phyloP scores from a whole-genome alignment of 2,113 vertebrate genomes.

The Calidris pygmaea region DNA sequence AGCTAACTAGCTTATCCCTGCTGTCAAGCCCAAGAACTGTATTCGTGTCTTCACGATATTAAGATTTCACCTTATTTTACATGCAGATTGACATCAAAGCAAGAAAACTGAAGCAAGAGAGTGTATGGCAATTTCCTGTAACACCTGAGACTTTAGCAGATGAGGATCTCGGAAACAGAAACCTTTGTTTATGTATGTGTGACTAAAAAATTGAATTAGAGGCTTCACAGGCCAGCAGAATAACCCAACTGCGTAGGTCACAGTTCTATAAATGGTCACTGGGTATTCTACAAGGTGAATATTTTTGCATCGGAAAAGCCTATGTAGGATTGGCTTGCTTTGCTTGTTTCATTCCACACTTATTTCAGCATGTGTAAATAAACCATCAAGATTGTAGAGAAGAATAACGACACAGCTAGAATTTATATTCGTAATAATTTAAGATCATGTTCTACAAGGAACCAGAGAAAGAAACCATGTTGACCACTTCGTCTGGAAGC shows the following conservation, averaged over 20 bases:
- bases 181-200: constrained; percentile 49
- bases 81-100: constrained; percentile 66
- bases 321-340: not conserved
- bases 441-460: constrained; percentile 21
- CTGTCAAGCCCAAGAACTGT: constrained; percentile 47
- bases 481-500: not conserved
- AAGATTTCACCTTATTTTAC: constrained; percentile 68
- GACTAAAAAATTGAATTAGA: constrained; percentile 64
- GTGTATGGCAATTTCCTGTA: constrained; percentile 51
- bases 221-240: constrained; percentile 33
- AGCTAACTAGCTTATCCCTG: constrained; percentile 55
- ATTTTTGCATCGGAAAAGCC: constrained; percentile 41
- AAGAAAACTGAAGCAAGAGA: constrained; percentile 60
- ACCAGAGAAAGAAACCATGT: not conserved
- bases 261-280: constrained; percentile 56
- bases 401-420: not conserved
- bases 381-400: not conserved
- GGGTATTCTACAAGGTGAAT: constrained; percentile 43
- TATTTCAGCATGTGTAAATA: not conserved
- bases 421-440: not conserved
- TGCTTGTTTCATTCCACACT: constrained; percentile 8
- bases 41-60: constrained; percentile 49
- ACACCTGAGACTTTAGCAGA: constrained; percentile 60
- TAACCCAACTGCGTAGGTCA: not conserved
- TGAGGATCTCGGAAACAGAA: constrained; percentile 32